phyloP scores from a whole-genome alignment of 2,113 vertebrate species.

The Cephalopholis sonnerati region DNA sequence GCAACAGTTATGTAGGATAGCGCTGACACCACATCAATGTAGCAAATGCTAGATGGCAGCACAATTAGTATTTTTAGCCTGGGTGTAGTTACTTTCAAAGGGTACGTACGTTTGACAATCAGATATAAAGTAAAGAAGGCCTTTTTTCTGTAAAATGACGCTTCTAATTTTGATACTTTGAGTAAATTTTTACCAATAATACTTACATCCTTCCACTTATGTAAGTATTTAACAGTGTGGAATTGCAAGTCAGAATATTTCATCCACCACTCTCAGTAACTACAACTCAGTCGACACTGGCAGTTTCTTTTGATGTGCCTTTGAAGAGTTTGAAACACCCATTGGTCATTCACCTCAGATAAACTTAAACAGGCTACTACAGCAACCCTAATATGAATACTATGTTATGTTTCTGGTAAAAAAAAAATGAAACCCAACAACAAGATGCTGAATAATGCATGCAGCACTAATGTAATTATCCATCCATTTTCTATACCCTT shows the following conservation, averaged over 20 bases:
- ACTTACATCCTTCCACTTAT: too few species aligned
- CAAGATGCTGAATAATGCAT: slow-evolving; percentile 46
- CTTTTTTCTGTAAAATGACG: background rate
- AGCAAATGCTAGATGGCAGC: too few species aligned
- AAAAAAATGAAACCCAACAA: slow-evolving; percentile 19
- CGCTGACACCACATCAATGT: too few species aligned
- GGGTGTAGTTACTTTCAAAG: slow-evolving; percentile 3
- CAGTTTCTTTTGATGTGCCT: background rate
- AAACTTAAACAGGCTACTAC: background rate
- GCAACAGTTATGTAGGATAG: too few species aligned
- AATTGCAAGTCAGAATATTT: too few species aligned
- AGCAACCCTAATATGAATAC: background rate
- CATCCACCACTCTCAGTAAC: background rate
- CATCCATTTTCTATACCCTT: slow-evolving; percentile 17
- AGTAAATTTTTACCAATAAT: too few species aligned
- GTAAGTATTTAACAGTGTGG: too few species aligned
- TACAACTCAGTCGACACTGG: too few species aligned
- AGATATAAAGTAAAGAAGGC: background rate
- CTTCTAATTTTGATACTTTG: background rate
- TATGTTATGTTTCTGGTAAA: slow-evolving; percentile 14
- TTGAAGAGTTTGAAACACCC: background rate
- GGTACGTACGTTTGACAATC: slow-evolving; percentile 17
- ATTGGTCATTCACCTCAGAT: background rate
- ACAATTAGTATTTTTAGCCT: background rate
- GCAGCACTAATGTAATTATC: slow-evolving; percentile 41